These are phyloP conservation scores for Myxocyprinus asiaticus DNA, from an alignment of 2,113 vertebrate species.

Conservation along the genomic window DNA sequence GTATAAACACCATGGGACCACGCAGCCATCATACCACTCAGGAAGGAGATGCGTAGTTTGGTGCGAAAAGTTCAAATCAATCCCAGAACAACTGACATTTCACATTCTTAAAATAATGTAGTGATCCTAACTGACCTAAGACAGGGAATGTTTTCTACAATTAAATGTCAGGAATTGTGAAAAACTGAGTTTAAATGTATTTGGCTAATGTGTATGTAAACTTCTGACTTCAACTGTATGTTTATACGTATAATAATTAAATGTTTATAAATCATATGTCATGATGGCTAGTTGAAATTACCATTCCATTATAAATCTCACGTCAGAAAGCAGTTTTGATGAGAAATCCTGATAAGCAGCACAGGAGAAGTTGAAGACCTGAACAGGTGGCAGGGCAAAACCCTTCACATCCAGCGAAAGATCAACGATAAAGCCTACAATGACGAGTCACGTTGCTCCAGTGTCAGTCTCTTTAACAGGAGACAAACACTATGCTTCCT, in stretches of 20 bases:
- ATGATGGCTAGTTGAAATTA: conserved; percentile 15
- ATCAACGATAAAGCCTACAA: conserved; percentile 61
- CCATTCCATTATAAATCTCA: conserved; percentile 45
- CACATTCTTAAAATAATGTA: too few species aligned
- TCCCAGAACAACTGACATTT: too few species aligned
- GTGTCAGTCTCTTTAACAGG: conserved; percentile 52
- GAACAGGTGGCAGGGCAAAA: conserved; percentile 62
- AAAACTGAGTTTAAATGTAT: too few species aligned
- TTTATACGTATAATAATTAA: not conserved
- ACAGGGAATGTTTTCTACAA: too few species aligned
- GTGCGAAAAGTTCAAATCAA: too few species aligned
- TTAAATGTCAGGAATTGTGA: too few species aligned
- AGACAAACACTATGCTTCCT: conserved; percentile 42
- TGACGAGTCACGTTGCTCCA: conserved; percentile 54
- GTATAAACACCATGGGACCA: too few species aligned
- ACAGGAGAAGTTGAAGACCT: conserved; percentile 18
- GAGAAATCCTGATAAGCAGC: conserved; percentile 49
- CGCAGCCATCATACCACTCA: too few species aligned
- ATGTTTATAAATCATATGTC: not conserved
- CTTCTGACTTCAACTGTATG: too few species aligned
- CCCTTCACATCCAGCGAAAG: conserved; percentile 58
- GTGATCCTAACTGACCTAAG: too few species aligned
- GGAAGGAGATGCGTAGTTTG: too few species aligned
- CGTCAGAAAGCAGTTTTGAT: conserved; percentile 38
- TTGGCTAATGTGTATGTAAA: too few species aligned